phyloP scores from a whole-genome alignment of 2,888 invertebrate species.

The Frankliniella fusca region DNA sequence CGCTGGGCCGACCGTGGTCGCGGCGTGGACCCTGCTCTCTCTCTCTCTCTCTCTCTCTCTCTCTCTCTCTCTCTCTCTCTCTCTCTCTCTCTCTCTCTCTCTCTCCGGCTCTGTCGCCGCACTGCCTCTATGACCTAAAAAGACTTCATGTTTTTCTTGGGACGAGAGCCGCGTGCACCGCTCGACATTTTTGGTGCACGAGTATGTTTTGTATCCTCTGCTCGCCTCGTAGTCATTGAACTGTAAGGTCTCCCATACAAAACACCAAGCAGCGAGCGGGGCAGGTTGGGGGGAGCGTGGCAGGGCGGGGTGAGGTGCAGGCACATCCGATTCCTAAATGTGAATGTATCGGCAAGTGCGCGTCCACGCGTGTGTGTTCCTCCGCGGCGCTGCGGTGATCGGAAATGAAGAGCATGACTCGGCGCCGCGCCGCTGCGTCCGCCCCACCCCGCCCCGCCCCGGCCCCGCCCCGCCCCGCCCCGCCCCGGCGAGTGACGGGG shows the following conservation, averaged over 20 bases:
- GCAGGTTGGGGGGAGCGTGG: too few species aligned
- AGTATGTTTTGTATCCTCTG: too few species aligned
- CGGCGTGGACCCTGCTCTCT: neutral
- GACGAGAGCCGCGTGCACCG: too few species aligned
- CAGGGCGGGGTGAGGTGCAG: too few species aligned
- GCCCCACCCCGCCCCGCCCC: neutral
- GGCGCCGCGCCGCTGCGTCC: neutral
- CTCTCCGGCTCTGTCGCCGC: neutral
- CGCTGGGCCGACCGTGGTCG: neutral
- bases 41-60: slow-evolving; percentile 6
- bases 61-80: slow-evolving; percentile 24
- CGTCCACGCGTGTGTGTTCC: neutral
- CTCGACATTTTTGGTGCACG: too few species aligned
- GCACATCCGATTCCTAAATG: too few species aligned
- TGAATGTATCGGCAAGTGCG: too few species aligned
- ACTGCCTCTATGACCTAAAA: neutral
- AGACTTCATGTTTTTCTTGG: too few species aligned
- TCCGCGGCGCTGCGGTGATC: neutral
- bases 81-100: slow-evolving; percentile 24
- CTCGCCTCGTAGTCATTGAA: too few species aligned
- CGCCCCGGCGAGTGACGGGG: neutral
- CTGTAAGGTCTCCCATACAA: too few species aligned
- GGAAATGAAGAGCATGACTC: slow-evolving; percentile 11
- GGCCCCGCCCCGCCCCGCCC: too few species aligned
- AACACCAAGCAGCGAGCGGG: too few species aligned